Conservation (phyloP, 2,797 vertebrate genomes). For the Lutjanus campechanus region DNA sequence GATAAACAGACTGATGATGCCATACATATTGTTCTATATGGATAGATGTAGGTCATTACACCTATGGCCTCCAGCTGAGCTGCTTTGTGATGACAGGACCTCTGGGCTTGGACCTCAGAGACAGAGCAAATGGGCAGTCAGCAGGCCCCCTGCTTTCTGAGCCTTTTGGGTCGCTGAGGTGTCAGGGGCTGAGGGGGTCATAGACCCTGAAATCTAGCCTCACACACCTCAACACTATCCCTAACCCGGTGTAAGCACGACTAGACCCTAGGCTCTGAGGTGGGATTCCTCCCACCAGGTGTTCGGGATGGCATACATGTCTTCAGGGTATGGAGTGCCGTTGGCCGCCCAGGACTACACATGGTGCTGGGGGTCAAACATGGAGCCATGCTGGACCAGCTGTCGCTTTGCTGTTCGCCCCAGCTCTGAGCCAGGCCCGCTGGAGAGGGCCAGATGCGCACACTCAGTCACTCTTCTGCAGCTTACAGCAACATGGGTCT, state of each 20-base stretch:
- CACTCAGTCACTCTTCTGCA: slow-evolving; percentile 70
- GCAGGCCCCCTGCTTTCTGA: slow-evolving; percentile 77
- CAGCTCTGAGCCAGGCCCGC: slow-evolving; percentile 74
- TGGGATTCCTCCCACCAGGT: slow-evolving; percentile 84
- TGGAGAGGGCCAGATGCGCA: slow-evolving; percentile 84
- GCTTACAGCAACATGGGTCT: slow-evolving; percentile 55
- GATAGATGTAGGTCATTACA: slow-evolving; percentile 77
- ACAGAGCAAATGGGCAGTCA: slow-evolving; percentile 79
- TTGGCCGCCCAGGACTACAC: slow-evolving; percentile 79
- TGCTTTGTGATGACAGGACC: slow-evolving; percentile 77
- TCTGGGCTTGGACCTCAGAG: slow-evolving; percentile 71
- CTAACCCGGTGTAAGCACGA: slow-evolving; percentile 71
- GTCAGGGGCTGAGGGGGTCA: slow-evolving; percentile 79
- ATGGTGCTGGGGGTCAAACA: slow-evolving; percentile 87
- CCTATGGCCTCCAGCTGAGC: slow-evolving; percentile 74
- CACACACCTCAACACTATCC: slow-evolving; percentile 62
- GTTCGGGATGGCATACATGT: slow-evolving; percentile 81
- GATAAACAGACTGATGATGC: slow-evolving; percentile 71
- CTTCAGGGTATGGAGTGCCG: slow-evolving; percentile 80
- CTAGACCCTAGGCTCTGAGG: slow-evolving; percentile 80
- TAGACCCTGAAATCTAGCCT: slow-evolving; percentile 68
- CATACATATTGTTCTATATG: slow-evolving; percentile 73
- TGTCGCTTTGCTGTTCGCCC: slow-evolving; percentile 84
- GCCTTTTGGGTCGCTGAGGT: slow-evolving; percentile 77
- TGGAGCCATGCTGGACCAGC: slow-evolving; percentile 88